phyloP scores from a whole-genome alignment of 2,888 invertebrate species.

The Molanna angustata region DNA sequence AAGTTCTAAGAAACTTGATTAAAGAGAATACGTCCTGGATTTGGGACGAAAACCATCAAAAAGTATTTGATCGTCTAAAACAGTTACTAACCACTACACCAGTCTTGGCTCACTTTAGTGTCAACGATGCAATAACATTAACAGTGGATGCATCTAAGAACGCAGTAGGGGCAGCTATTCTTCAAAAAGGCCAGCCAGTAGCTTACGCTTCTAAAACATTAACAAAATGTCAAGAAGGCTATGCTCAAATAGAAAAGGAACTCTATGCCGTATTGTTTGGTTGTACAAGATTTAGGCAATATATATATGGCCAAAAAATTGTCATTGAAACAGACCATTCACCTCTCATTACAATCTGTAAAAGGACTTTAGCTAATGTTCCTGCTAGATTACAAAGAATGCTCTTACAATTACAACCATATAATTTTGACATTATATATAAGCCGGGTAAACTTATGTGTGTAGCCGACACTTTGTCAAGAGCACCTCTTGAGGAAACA shows the following conservation, averaged over 20 bases:
- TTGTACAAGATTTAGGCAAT: conserved; percentile 5
- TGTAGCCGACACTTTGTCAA: conserved; percentile 1
- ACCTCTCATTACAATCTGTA: conserved; percentile 2
- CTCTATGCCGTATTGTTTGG: conserved; percentile 3
- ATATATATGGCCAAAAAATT: conserved; percentile 5
- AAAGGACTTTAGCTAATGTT: not conserved
- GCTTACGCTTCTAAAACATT: conserved; percentile 3
- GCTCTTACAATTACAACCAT: conserved; percentile 1
- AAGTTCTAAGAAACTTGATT: conserved; percentile 1
- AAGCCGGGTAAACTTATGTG: conserved; percentile 2
- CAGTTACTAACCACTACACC: conserved; percentile 2
- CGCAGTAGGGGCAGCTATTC: conserved; percentile 2
- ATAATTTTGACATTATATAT: conserved; percentile 1
- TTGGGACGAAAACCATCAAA: not conserved
- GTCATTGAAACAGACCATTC: conserved; percentile 1
- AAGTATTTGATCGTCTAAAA: conserved; percentile 2
- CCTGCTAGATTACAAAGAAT: conserved; percentile 3
- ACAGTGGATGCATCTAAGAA: conserved; percentile 3
- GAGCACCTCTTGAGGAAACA: conserved; percentile 2
- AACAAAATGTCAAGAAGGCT: not conserved
- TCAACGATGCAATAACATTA: not conserved
- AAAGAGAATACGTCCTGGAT: not conserved
- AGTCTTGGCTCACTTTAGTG: not conserved
- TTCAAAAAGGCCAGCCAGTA: not conserved
- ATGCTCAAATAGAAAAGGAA: not conserved